Evolutionary conservation across 37 sponge, comb jelly and placozoan genomes (phyloP).

Genomic region (Chondrilla cf. caribensis): DNA sequence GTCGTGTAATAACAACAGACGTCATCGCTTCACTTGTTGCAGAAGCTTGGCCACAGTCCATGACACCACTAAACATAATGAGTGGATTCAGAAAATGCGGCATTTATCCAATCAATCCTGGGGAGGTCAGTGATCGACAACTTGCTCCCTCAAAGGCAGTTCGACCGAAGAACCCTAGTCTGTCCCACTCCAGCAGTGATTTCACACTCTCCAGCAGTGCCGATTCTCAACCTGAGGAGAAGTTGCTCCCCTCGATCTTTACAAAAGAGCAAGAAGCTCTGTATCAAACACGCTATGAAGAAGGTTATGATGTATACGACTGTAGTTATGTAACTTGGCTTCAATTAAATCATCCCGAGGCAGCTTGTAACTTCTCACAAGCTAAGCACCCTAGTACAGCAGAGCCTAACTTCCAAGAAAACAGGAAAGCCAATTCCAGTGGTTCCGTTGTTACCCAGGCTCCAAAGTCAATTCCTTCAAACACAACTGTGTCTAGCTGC

Average conservation of each 20-base stretch:
- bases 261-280: slow-evolving; percentile 6
- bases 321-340: background rate
- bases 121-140: slow-evolving; percentile 34
- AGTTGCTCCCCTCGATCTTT: too few relatives aligned
- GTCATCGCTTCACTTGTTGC: slow-evolving; percentile 35
- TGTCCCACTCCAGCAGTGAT: too few relatives aligned
- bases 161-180: too few relatives aligned
- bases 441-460: too few relatives aligned
- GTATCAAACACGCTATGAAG: slow-evolving; percentile 15
- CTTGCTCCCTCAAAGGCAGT: too few relatives aligned
- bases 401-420: too few relatives aligned
- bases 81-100: slow-evolving; percentile 35
- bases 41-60: slow-evolving; percentile 23
- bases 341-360: background rate
- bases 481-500: too few relatives aligned
- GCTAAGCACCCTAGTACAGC: too few relatives aligned
- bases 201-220: too few relatives aligned
- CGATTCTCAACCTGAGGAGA: too few relatives aligned
- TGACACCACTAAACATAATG: slow-evolving; percentile 31
- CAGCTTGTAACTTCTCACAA: background rate
- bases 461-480: too few relatives aligned
- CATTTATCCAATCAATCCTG: slow-evolving; percentile 35
- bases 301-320: slow-evolving; percentile 22
- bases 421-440: too few relatives aligned
- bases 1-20: slow-evolving; percentile 38